phyloP scores from a whole-genome alignment of 2,113 vertebrate species.

The Leptocoma aspasia region DNA sequence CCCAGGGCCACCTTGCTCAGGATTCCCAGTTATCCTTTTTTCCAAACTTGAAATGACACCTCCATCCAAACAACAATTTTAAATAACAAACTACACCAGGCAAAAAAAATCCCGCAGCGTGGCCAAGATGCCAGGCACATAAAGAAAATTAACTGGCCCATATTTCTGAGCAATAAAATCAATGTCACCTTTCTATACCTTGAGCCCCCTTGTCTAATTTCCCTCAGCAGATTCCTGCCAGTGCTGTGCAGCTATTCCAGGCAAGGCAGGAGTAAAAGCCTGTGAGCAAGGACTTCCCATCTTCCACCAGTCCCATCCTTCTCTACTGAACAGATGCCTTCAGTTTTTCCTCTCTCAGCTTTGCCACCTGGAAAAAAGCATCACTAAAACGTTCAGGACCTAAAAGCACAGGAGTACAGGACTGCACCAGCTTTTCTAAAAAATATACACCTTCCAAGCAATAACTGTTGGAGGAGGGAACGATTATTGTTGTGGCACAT shows the following conservation, averaged over 20 bases:
- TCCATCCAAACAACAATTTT: background rate
- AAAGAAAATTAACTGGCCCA: background rate
- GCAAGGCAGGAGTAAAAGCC: background rate
- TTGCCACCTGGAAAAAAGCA: background rate
- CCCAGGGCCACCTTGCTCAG: background rate
- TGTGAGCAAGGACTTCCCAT: background rate
- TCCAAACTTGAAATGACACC: background rate
- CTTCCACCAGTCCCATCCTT: background rate
- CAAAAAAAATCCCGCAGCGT: background rate
- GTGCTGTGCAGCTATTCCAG: background rate
- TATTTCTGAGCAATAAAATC: conserved; percentile 3
- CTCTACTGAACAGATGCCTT: background rate
- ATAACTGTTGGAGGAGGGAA: background rate
- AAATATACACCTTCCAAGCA: background rate
- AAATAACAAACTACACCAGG: background rate
- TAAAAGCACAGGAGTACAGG: background rate
- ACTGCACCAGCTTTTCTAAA: background rate
- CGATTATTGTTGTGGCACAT: background rate
- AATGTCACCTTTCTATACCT: background rate
- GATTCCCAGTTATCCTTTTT: background rate
- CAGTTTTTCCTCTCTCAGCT: background rate
- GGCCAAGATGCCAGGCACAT: background rate
- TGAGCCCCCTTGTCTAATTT: background rate
- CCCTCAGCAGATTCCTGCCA: background rate
- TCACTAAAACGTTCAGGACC: background rate